Conservation (phyloP, 2,797 vertebrate species). For the Borostomias antarcticus region DNA sequence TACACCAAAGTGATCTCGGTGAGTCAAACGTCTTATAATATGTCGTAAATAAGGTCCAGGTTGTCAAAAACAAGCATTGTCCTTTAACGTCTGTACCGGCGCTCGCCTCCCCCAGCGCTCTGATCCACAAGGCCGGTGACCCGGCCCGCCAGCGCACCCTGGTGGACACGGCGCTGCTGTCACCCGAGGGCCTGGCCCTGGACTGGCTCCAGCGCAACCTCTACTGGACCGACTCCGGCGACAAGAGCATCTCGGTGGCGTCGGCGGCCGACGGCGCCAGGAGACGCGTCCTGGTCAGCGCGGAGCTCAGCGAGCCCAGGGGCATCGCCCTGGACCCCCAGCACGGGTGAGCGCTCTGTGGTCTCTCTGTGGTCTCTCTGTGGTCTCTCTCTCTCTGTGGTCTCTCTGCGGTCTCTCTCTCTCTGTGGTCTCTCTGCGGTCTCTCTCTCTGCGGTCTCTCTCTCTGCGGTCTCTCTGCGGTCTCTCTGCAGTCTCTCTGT, state of each 20-base stretch:
- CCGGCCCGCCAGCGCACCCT: constrained; percentile 86
- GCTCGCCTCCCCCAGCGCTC: constrained; percentile 76
- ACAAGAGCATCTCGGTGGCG: constrained; percentile 93
- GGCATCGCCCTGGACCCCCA: constrained; percentile 93
- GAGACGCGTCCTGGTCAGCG: constrained; percentile 87
- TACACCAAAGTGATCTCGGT: too few relatives aligned
- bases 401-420: too few relatives aligned
- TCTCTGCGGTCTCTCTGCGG: too few relatives aligned
- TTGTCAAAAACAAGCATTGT: too few relatives aligned
- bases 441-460: too few relatives aligned
- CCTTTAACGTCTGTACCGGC: too few relatives aligned
- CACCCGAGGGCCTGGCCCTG: constrained; percentile 91
- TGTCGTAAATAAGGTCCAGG: too few relatives aligned
- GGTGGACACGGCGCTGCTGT: constrained; percentile 86
- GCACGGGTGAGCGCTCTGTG: constrained; percentile 77
- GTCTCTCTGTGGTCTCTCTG: too few relatives aligned
- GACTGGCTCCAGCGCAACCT: constrained; percentile 99
- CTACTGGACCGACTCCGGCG: constrained; percentile 97
- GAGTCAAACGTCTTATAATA: too few relatives aligned
- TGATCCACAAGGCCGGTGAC: constrained; percentile 91
- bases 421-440: too few relatives aligned
- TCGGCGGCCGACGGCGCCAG: constrained; percentile 89
- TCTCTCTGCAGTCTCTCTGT: too few relatives aligned
- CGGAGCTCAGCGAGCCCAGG: constrained; percentile 89
- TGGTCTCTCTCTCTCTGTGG: too few relatives aligned